These are phyloP conservation scores for Verasper variegatus DNA, from an alignment of 2,113 vertebrate species.

Conservation along the genomic window DNA sequence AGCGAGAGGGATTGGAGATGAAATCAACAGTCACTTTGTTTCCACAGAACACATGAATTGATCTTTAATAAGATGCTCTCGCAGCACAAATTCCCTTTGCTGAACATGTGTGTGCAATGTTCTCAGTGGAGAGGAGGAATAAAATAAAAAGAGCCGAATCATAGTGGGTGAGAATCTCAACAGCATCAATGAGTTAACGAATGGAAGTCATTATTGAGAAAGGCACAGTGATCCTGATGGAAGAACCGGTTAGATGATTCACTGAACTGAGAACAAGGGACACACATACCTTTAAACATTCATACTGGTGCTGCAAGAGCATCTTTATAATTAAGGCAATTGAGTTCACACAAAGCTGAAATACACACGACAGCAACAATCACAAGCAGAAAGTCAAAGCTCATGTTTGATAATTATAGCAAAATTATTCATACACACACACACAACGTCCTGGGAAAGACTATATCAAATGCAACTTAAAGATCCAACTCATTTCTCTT, in stretches of 20 bases:
- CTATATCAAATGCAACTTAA: constrained; percentile 16
- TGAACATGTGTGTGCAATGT: constrained; percentile 17
- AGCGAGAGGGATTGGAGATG: constrained; percentile 62
- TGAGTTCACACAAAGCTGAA: constrained; percentile 51
- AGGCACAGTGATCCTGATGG: constrained; percentile 11
- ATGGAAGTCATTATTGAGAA: neutral
- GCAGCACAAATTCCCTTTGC: constrained; percentile 76
- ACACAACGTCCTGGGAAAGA: constrained; percentile 28
- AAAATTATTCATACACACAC: constrained; percentile 14
- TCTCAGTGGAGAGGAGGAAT: neutral
- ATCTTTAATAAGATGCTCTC: constrained; percentile 41
- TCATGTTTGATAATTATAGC: constrained; percentile 23
- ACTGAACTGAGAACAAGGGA: constrained; percentile 17
- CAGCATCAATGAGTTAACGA: no score
- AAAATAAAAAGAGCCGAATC: neutral
- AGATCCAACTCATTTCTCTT: neutral
- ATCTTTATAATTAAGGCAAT: constrained; percentile 55
- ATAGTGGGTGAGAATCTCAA: no score
- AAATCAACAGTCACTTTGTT: constrained; percentile 34
- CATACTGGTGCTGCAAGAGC: constrained; percentile 61
- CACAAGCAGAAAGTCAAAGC: constrained; percentile 50
- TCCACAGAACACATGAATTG: constrained; percentile 32
- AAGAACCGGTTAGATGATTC: constrained; percentile 8
- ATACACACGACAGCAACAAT: constrained; percentile 43
- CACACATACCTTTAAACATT: neutral